Base-by-base conservation (phyloP, 2,113 vertebrate genomes). In the Peucedramus taeniatus region DNA sequence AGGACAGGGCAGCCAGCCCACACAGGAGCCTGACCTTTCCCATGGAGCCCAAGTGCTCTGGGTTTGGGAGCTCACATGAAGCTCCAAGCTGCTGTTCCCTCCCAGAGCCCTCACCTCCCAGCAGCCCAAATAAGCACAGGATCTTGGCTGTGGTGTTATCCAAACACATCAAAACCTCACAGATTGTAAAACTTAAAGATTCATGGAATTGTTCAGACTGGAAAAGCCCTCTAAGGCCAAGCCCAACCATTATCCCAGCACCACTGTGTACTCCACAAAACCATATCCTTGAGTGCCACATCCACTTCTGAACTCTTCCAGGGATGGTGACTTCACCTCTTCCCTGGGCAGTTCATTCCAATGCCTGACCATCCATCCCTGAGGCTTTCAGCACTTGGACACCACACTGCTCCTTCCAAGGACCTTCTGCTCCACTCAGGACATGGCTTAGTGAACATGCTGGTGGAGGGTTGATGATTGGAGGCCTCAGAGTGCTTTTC, bases 321-420 rank as follows among this genome's bases (percentile, higher is more conserved):
- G 47, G 21, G 35, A 42, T 23, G 31, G 14, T 27, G 56, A 83
- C 18, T 47, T n/a, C 49, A 49, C 20, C 30, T 18, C 7, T 61
- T 45, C 24, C 45, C 53, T 39, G 45, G 22, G 8, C 51, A 72
- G 74, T 40, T 9, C 24, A 56, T 35, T 18, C 20, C 56, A 54
- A 1, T 47, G 56, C n/a, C 64, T 61, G 37, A 27, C 9, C 72
- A 60, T 16, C 21, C 28, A 21, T 15, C 42, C 54, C 28, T 51
- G 66, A 81, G n/a, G 49, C 51, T 47, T 27, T 20, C 20, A 66
- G 56, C 3, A 1, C 50, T 15, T 13, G 50, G 83, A 42, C 28
- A 81, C 20, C 0, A 1, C 0, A 0, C 45, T 27, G 49, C 44
- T 71, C 59, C 71, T 56, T 63, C n/a, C 16, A 6, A 50, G 57